phyloP scores from a whole-genome alignment of 2,113 vertebrate genomes.

The Eurystomus gularis region DNA sequence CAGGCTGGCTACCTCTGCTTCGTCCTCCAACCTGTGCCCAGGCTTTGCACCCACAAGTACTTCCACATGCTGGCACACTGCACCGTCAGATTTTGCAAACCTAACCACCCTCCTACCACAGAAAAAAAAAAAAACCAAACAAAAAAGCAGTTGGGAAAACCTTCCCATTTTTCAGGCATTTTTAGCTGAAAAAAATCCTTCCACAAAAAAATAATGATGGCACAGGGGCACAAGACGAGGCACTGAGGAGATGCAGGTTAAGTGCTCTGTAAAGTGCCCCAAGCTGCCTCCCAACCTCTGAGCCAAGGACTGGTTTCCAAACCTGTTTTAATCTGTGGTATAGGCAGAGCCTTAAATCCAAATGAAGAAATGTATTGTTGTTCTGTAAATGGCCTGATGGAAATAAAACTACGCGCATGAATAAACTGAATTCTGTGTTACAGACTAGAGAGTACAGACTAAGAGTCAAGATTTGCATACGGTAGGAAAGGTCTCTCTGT shows the following conservation, averaged over 20 bases:
- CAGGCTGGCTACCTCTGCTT: neutral
- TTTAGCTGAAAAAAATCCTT: neutral
- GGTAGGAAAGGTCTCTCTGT: neutral
- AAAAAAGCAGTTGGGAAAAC: neutral
- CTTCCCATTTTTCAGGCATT: neutral
- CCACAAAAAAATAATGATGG: neutral
- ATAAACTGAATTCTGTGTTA: neutral
- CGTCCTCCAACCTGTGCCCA: neutral
- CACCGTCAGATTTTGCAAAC: neutral
- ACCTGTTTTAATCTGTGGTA: neutral
- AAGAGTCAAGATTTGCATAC: neutral
- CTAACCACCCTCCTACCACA: neutral
- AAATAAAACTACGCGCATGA: neutral
- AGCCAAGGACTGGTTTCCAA: neutral
- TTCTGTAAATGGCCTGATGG: neutral
- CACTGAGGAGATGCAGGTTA: neutral
- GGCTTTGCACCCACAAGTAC: neutral
- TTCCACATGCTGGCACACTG: neutral
- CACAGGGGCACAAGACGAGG: neutral
- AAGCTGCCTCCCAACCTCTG: neutral
- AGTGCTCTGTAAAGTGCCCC: rapidly evolving
- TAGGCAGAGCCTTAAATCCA: neutral
- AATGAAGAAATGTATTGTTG: neutral
- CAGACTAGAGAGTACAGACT: neutral
- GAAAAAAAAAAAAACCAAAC: too few species aligned